Percentiles rank a stretch among this genome's conserved stretches.
phyloP scores from a whole-genome alignment of 2,888 invertebrate species.

The Pemphredon lugubris region DNA sequence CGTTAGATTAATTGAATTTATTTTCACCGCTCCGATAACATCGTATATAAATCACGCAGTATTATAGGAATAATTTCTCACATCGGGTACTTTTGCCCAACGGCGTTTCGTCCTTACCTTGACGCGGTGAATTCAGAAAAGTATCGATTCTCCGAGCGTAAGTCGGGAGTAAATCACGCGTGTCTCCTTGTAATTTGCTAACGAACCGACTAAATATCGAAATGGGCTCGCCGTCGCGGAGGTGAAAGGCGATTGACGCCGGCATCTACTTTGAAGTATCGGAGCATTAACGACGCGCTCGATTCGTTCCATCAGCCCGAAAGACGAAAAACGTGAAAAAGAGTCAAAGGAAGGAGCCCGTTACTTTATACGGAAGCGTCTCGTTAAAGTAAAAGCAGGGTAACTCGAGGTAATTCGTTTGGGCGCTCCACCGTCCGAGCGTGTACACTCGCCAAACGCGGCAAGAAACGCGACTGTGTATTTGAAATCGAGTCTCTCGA shows the following conservation, averaged over 20 bases:
- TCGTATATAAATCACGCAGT: too few relatives aligned
- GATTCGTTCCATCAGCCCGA: constrained; percentile 23
- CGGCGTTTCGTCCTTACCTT: too few relatives aligned
- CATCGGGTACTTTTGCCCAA: too few relatives aligned
- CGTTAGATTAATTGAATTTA: too few relatives aligned
- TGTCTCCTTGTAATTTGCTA: constrained; percentile 52
- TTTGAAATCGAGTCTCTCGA: too few relatives aligned
- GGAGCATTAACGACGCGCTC: constrained; percentile 34
- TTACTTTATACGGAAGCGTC: neutral
- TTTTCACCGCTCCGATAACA: too few relatives aligned
- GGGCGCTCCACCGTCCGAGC: too few relatives aligned
- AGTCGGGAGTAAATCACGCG: constrained; percentile 14
- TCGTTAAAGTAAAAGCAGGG: neutral
- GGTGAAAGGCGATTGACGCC: neutral
- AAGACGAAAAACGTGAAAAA: neutral
- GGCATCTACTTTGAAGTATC: constrained; percentile 43
- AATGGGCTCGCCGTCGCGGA: neutral
- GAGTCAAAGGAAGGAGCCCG: constrained; percentile 7
- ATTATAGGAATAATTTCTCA: too few relatives aligned
- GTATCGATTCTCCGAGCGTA: constrained; percentile 1
- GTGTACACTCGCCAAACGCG: too few relatives aligned
- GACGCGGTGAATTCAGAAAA: too few relatives aligned
- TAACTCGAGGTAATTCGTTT: too few relatives aligned
- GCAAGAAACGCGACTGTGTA: too few relatives aligned
- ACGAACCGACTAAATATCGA: constrained; percentile 41